Conservation (phyloP, 2,888 invertebrate genomes). For the Nezara viridula region DNA sequence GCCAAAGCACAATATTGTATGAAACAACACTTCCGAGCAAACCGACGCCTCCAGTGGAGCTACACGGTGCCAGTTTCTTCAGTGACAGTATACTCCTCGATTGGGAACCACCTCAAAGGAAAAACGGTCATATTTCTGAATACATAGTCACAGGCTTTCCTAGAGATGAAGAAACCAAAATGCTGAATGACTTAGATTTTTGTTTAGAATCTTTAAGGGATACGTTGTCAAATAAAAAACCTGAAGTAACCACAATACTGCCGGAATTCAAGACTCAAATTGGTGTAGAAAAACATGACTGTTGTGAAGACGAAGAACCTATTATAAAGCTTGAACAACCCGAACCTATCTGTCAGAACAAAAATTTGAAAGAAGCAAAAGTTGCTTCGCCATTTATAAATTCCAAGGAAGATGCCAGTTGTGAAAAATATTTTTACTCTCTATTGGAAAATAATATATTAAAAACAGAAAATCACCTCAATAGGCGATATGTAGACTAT, state of each 20-base stretch:
- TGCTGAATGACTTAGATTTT: constrained; percentile 59
- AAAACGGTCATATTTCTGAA: constrained; percentile 75
- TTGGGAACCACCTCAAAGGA: constrained; percentile 75
- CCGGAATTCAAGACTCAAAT: constrained; percentile 61
- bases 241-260: constrained; percentile 55
- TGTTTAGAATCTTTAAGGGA: constrained; percentile 50
- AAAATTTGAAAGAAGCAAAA: constrained; percentile 45
- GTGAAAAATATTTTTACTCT: constrained; percentile 57
- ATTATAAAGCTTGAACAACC: background rate
- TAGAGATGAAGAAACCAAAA: constrained; percentile 66
- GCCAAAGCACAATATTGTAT: constrained; percentile 71
- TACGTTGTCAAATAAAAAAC: constrained; percentile 38
- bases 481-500: background rate
- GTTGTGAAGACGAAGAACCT: constrained; percentile 54
- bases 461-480: constrained; percentile 68
- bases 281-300: constrained; percentile 28
- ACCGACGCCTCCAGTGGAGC: constrained; percentile 68
- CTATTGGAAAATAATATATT: constrained; percentile 67
- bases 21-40: constrained; percentile 70
- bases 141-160: constrained; percentile 70
- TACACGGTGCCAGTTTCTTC: constrained; percentile 68
- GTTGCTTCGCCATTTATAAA: constrained; percentile 25
- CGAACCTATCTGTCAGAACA: constrained; percentile 26
- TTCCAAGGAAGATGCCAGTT: constrained; percentile 22
- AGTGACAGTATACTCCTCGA: constrained; percentile 71